These are phyloP conservation scores for Argyrosomus japonicus DNA, from an alignment of 2,113 vertebrate species.

Conservation along the genomic window DNA sequence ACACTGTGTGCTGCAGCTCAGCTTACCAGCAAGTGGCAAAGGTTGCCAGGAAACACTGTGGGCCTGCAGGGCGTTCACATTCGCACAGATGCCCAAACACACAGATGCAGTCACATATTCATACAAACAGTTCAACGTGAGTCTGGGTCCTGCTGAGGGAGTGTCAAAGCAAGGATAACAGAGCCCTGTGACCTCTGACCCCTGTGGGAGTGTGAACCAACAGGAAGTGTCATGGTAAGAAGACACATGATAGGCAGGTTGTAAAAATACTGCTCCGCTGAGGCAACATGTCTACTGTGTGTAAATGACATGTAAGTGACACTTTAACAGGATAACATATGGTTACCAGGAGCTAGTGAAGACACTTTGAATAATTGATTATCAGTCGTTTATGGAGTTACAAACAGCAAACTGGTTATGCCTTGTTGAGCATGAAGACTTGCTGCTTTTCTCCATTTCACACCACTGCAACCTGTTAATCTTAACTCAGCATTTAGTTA, in stretches of 20 bases:
- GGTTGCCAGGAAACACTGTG: conserved; percentile 67
- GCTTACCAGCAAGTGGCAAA: conserved; percentile 70
- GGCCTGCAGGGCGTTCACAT: conserved; percentile 35
- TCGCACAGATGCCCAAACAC: conserved; percentile 35
- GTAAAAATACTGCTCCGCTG: conserved; percentile 34
- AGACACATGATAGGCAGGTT: conserved; percentile 33
- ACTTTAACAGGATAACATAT: background rate
- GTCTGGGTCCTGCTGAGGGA: background rate
- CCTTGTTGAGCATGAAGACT: too few species aligned
- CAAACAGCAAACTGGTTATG: background rate
- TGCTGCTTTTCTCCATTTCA: background rate
- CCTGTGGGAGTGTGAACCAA: conserved; percentile 34
- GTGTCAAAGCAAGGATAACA: conserved; percentile 28
- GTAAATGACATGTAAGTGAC: background rate
- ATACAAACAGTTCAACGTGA: conserved; percentile 22
- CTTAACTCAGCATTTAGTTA: background rate
- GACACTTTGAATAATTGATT: too few species aligned
- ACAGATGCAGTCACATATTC: conserved; percentile 35
- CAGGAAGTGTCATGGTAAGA: conserved; percentile 49
- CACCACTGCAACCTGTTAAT: too few species aligned
- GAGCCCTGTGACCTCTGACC: conserved; percentile 45
- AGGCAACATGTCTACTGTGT: background rate
- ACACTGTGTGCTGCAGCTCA: conserved; percentile 35
- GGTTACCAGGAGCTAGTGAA: background rate
- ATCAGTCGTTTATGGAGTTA: background rate